Evolutionary conservation across 30 jellyfish, hydroid and myxozoan genomes (phyloP).

Genomic region (Kudoa iwatai): DNA sequence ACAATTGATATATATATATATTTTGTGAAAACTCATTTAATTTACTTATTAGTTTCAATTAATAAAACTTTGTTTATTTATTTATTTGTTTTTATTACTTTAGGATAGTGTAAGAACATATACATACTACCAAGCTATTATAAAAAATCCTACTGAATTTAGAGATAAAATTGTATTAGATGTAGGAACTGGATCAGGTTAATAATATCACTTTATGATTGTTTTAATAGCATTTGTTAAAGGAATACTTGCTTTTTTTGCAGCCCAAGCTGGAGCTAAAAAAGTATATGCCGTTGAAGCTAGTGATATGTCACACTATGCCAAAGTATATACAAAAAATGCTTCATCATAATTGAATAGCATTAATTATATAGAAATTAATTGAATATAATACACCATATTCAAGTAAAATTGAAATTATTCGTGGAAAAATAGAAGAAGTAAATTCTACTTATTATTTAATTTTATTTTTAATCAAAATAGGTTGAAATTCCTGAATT

Average conservation of each 20-base stretch:
- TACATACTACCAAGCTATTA: conserved; percentile 62
- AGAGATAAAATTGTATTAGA: conserved; percentile 71
- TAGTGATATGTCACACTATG: conserved; percentile 75
- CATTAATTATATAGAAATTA: too few species aligned
- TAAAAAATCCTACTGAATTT: conserved; percentile 33
- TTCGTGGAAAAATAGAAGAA: conserved; percentile 59
- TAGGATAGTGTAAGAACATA: conserved; percentile 72
- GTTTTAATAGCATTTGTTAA: not conserved
- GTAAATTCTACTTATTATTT: conserved; percentile 1
- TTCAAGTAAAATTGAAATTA: conserved; percentile 16
- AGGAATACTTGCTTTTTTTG: conserved; percentile 82
- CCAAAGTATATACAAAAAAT: conserved; percentile 9
- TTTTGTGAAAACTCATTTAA: not conserved
- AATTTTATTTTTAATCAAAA: not conserved
- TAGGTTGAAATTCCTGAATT: conserved; percentile 30
- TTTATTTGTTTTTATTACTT: not conserved
- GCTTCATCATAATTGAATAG: too few species aligned
- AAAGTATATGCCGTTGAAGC: conserved; percentile 89
- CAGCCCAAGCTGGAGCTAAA: conserved; percentile 89
- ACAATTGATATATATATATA: too few species aligned
- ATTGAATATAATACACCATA: too few species aligned
- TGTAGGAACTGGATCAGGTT: conserved; percentile 99
- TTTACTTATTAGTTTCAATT: not conserved
- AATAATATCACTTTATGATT: conserved; percentile 1
- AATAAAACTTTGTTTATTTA: not conserved